Base-by-base conservation (phyloP, 2,797 vertebrate genomes). In the Pipistrellus pipistrellus region DNA sequence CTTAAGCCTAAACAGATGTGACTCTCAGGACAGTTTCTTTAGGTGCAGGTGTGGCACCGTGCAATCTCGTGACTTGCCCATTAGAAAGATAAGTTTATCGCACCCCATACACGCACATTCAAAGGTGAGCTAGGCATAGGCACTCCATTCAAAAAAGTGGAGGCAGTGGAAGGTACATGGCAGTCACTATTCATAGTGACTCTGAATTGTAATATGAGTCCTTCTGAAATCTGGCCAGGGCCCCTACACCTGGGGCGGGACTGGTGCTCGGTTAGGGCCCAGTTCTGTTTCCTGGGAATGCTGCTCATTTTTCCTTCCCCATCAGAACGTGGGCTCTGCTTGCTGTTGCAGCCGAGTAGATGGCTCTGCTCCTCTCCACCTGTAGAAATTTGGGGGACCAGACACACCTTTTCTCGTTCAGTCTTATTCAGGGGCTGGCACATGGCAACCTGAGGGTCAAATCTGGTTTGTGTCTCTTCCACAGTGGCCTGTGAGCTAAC, bases 91-190 rank as follows among this genome's bases (percentile, higher is more conserved):
- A 32, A 9, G 15, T 53, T 53, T 76, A 51, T 15, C 14, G 20
- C 2, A 1, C 13, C 75, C 7, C 25, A 4, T 25, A 4, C 6
- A 1, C 21, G 17, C 15, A 32, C 18, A 6, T 27, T 6, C 32
- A 41, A 2, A 27, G 10, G 41, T 9, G 41, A 76, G 38, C 30
- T 20, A 35, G 46, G 44, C n/a, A 48, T 41, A 41, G 38, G 30
- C 6, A 17, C 17, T 32, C 14, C 48, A 10, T 51, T 81, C 27
- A 76, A 23, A 32, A 32, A 59, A 13, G 6, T 1, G n/a, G 69
- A n/a, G 9, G 13, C 77, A 73, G 9, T 57, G 13, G 48, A 17
- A 32, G 57, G 35, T 30, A 30, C 44, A 27, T 32, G 15, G 55
- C 48, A 44, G 23, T 23, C 41, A n/a, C 51, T 77, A 51, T 41